A percentile compares a stretch with the other conserved stretches of the same genome.
Evolutionary conservation across 1,140 invertebrate genomes (phyloP).

Genomic region (Dufourea novaeangliae): DNA sequence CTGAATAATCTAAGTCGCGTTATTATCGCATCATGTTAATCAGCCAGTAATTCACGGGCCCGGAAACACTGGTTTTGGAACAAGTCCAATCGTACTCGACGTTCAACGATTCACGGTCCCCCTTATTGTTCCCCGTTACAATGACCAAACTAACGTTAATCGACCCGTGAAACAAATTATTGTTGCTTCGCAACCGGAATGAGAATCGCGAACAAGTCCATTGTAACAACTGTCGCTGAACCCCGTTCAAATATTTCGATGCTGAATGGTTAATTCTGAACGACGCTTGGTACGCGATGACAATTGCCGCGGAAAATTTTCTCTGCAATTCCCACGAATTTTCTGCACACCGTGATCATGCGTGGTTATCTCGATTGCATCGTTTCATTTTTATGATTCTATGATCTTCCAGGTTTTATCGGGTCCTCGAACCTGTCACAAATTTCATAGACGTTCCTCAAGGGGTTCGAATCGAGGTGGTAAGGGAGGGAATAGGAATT

Average conservation of each 20-base stretch:
- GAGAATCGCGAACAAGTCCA: not conserved
- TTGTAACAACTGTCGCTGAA: not conserved
- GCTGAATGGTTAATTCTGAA: no score
- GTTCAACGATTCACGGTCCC: not conserved
- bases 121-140: constrained; percentile 1
- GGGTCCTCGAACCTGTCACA: not conserved
- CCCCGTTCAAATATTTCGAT: not conserved
- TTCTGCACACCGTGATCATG: no score
- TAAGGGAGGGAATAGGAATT: no score
- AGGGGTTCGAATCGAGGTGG: not conserved
- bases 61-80: not conserved
- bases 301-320: no score
- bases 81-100: not conserved
- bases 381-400: not conserved
- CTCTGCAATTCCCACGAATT: no score
- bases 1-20: not conserved
- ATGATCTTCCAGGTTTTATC: not conserved
- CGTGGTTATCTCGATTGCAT: no score
- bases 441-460: not conserved
- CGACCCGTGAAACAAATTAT: not conserved
- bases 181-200: not conserved
- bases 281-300: no score
- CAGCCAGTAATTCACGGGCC: not conserved
- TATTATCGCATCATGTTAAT: not conserved
- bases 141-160: not conserved